Evolutionary conservation across 2,888 invertebrate species (phyloP).

Genomic region (Galerucella nymphaeae): DNA sequence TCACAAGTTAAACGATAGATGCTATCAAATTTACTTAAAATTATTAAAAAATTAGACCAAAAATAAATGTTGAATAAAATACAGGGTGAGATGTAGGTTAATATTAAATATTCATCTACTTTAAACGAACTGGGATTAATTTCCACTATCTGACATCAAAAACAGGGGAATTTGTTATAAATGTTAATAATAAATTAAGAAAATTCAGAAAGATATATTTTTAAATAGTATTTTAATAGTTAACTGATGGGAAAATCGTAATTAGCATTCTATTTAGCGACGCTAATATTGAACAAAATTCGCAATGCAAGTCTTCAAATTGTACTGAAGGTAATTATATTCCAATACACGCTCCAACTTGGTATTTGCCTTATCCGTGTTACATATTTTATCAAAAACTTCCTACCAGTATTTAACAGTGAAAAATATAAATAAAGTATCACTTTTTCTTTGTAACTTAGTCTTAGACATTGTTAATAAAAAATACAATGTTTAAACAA

Average conservation of each 20-base stretch:
- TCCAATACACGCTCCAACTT: slow-evolving; percentile 56
- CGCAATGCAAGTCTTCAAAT: slow-evolving; percentile 13
- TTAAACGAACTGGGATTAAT: too few species aligned
- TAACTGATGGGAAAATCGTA: neutral
- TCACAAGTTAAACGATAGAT: too few species aligned
- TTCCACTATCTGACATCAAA: too few species aligned
- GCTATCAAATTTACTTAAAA: too few species aligned
- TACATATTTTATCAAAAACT: slow-evolving; percentile 50
- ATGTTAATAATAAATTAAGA: too few species aligned
- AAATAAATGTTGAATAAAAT: too few species aligned
- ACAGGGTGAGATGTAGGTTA: too few species aligned
- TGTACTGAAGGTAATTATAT: slow-evolving; percentile 39
- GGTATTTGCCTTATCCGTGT: slow-evolving; percentile 58
- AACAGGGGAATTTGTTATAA: too few species aligned
- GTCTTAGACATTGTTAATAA: slow-evolving; percentile 18
- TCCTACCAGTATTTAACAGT: slow-evolving; percentile 40
- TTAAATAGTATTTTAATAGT: too few species aligned
- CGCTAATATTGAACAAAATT: neutral
- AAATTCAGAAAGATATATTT: too few species aligned
- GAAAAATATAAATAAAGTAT: slow-evolving; percentile 42
- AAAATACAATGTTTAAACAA: slow-evolving; percentile 46
- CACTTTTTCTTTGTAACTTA: slow-evolving; percentile 32
- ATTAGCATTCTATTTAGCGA: neutral
- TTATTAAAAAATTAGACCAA: too few species aligned
- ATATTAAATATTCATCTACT: too few species aligned